phyloP scores from a whole-genome alignment of 92 coral and sea anemone species.

The Siderastrea radians region DNA sequence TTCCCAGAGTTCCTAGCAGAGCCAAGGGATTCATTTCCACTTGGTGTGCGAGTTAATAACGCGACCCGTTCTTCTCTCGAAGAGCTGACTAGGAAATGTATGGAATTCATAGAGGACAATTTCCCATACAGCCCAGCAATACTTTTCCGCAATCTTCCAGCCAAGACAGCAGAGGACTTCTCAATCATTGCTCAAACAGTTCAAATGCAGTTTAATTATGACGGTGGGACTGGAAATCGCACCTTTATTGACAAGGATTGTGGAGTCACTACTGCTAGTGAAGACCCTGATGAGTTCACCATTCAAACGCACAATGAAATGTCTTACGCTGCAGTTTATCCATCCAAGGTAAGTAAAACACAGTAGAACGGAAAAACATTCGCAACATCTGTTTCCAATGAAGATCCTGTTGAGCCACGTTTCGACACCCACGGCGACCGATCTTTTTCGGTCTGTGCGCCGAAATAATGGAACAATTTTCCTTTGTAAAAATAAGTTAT shows the following conservation, averaged over 20 bases:
- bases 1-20: conserved; percentile 71
- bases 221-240: conserved; percentile 59
- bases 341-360: conserved; percentile 54
- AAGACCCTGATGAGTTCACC: conserved; percentile 51
- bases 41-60: not conserved
- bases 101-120: conserved; percentile 33
- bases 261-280: conserved; percentile 33
- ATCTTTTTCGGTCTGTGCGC: no score
- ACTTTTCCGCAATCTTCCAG: conserved; percentile 72
- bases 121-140: conserved; percentile 53
- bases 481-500: no score
- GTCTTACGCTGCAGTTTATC: conserved; percentile 47
- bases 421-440: no score
- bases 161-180: conserved; percentile 52
- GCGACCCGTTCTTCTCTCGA: not conserved
- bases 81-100: conserved; percentile 14
- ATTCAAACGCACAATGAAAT: conserved; percentile 79
- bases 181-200: conserved; percentile 41
- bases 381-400: no score
- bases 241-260: conserved; percentile 31
- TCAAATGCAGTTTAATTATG: conserved; percentile 38
- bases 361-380: not conserved
- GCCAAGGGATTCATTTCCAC: conserved; percentile 58
- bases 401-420: no score
- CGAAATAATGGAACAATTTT: no score